phyloP scores from a whole-genome alignment of 92 coral and sea anemone species.

The Porites lobata region DNA sequence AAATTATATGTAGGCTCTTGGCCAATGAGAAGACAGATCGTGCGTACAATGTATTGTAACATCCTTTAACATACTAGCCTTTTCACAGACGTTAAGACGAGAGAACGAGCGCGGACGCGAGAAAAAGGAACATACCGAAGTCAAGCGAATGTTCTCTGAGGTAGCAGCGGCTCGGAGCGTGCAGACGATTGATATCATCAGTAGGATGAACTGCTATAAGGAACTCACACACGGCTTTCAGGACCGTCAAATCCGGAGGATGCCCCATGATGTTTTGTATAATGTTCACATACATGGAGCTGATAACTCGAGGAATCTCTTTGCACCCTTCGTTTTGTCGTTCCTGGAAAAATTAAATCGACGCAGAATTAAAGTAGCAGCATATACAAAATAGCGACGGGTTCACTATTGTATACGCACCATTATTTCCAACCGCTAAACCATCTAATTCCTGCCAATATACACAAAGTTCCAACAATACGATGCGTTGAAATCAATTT shows the following conservation, averaged over 20 bases:
- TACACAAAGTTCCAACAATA: no score
- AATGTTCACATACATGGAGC: conserved; percentile 91
- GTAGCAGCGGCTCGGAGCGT: conserved; percentile 88
- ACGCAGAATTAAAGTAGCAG: neutral
- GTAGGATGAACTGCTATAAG: conserved; percentile 93
- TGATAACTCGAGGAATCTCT: conserved; percentile 83
- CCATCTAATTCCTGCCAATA: no score
- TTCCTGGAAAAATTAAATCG: conserved; percentile 63
- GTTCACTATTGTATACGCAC: no score
- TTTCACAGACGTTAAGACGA: no score
- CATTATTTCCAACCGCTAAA: no score
- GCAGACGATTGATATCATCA: conserved; percentile 84
- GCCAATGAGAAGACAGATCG: no score
- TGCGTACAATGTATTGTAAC: no score
- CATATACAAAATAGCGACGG: no score
- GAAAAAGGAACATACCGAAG: conserved; percentile 43
- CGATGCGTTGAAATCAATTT: no score
- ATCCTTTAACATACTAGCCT: no score
- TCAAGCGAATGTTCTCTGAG: conserved; percentile 76
- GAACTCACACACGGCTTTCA: conserved; percentile 97
- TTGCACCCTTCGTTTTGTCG: conserved; percentile 82
- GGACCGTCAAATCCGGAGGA: conserved; percentile 88
- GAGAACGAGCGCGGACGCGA: no score
- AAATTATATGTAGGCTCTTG: no score
- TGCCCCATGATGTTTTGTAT: conserved; percentile 92